These are phyloP conservation scores for Peromyscus eremicus DNA, from an alignment of 2,797 vertebrate genomes.

Conservation along the genomic window DNA sequence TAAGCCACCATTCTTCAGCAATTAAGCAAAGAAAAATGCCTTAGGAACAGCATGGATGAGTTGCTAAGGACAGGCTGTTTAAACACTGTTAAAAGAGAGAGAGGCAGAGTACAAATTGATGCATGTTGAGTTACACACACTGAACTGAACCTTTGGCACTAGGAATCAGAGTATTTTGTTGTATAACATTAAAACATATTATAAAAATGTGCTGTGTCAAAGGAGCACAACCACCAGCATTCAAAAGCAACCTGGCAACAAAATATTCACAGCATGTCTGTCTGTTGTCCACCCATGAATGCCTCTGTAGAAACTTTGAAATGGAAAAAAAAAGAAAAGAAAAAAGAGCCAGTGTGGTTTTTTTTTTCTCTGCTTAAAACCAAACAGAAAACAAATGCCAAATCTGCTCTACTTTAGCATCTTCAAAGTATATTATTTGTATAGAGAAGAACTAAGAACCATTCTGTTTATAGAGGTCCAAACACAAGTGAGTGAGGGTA, in stretches of 20 bases:
- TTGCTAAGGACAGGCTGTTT: constrained; percentile 44
- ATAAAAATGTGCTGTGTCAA: not conserved
- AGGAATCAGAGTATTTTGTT: not conserved
- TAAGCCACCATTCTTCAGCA: constrained; percentile 84
- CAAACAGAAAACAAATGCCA: constrained; percentile 67
- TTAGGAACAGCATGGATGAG: constrained; percentile 68
- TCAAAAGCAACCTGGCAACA: constrained; percentile 39
- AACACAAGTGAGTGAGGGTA: no score
- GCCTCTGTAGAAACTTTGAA: constrained; percentile 69
- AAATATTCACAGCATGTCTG: constrained; percentile 52
- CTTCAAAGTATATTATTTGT: constrained; percentile 52
- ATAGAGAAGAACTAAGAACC: constrained; percentile 73
- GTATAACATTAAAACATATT: constrained; percentile 27
- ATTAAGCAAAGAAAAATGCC: constrained; percentile 77
- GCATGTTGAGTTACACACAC: not conserved
- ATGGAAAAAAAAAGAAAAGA: constrained; percentile 18
- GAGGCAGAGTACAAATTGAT: constrained; percentile 43
- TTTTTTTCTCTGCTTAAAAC: constrained; percentile 57
- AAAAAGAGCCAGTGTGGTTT: constrained; percentile 39
- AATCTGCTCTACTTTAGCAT: constrained; percentile 74
- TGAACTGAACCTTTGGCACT: not conserved
- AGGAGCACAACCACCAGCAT: constrained; percentile 56
- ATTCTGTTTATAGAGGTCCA: constrained; percentile 40
- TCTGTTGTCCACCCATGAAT: constrained; percentile 60
- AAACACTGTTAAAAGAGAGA: constrained; percentile 75